Conservation (phyloP, 2,113 vertebrate genomes). For the Hiodon tergisus region DNA sequence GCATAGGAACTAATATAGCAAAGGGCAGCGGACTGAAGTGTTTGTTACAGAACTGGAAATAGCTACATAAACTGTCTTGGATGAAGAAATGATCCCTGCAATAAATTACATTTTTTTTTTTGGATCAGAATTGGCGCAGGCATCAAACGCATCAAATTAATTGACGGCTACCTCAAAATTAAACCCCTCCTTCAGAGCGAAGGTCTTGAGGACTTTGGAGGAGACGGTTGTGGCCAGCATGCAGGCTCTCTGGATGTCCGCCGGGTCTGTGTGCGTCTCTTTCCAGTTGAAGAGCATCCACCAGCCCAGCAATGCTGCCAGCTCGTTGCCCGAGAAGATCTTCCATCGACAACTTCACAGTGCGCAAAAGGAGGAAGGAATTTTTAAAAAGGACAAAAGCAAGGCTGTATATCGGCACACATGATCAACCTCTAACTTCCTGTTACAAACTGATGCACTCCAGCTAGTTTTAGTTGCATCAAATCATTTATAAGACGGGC, state of each 20-base stretch:
- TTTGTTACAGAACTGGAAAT: too few species aligned
- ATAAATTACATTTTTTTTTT: too few species aligned
- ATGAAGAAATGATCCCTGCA: too few species aligned
- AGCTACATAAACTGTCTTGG: too few species aligned
- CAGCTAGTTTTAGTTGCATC: too few species aligned
- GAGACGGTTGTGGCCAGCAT: slow-evolving; percentile 93
- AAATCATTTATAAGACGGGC: too few species aligned
- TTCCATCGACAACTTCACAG: slow-evolving; percentile 74
- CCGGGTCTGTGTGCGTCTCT: slow-evolving; percentile 50
- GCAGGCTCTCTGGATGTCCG: slow-evolving; percentile 62
- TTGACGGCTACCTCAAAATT: slow-evolving; percentile 72
- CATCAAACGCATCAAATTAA: too few species aligned
- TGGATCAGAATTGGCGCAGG: too few species aligned
- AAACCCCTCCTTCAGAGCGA: slow-evolving; percentile 82
- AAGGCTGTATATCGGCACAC: not conserved
- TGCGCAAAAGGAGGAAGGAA: not conserved
- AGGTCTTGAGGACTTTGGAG: slow-evolving; percentile 81
- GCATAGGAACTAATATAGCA: too few species aligned
- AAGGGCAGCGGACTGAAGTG: too few species aligned
- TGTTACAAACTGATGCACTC: too few species aligned
- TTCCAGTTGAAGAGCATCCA: slow-evolving; percentile 91
- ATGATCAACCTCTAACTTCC: not conserved
- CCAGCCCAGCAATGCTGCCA: slow-evolving; percentile 89
- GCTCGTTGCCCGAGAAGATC: slow-evolving; percentile 87
- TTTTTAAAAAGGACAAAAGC: not conserved